phyloP scores from a whole-genome alignment of 37 sponge, comb jelly and placozoan genomes.

The Aplysina aerophoba region DNA sequence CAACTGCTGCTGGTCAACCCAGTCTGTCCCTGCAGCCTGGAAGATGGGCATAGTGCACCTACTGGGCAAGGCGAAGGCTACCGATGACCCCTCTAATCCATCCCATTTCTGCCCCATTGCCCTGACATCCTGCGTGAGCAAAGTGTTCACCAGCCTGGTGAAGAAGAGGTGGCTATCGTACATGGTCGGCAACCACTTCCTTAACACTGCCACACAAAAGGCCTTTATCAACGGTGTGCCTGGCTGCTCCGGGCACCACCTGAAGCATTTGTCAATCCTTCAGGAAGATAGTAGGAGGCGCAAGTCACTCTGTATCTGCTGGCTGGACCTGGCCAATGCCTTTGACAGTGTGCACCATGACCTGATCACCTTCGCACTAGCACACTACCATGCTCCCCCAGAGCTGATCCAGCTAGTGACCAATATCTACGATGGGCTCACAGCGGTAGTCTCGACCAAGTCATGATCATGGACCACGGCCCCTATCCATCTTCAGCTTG shows the following conservation, averaged over 20 bases:
- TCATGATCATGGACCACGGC: slow-evolving; percentile 6
- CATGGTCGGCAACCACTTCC: too few species aligned
- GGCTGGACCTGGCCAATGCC: slow-evolving; percentile 27
- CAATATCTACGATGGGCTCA: slow-evolving; percentile 5
- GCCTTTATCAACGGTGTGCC: neutral
- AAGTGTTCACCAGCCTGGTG: neutral
- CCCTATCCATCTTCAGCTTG: neutral
- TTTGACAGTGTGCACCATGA: slow-evolving; percentile 13
- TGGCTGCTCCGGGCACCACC: slow-evolving; percentile 22
- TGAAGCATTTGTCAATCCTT: neutral
- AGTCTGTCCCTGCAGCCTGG: slow-evolving; percentile 14
- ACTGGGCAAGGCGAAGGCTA: neutral
- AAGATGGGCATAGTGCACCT: slow-evolving; percentile 16
- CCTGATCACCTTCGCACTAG: neutral
- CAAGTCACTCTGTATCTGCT: slow-evolving; percentile 3
- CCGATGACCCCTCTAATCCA: neutral
- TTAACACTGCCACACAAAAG: too few species aligned
- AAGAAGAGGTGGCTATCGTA: too few species aligned
- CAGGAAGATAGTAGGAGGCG: neutral
- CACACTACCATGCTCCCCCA: slow-evolving; percentile 8
- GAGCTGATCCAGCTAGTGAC: neutral
- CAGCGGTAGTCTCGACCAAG: neutral
- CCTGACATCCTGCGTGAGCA: neutral
- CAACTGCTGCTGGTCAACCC: slow-evolving; percentile 22
- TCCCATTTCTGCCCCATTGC: neutral